Base-by-base conservation (phyloP, 2,113 vertebrate genomes). In the Anarhynchus alexandrinus region DNA sequence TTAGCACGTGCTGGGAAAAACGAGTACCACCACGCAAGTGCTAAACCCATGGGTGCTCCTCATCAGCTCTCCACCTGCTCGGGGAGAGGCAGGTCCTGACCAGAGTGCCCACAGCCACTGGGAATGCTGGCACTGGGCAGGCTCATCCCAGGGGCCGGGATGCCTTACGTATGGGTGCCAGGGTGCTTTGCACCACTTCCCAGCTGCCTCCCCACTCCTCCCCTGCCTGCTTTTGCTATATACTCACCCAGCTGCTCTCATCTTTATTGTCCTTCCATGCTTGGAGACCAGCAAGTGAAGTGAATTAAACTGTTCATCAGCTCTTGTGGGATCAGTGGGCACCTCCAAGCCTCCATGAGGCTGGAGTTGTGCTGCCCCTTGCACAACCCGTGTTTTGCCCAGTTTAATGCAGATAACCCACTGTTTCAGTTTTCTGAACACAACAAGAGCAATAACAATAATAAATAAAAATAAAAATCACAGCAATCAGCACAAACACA, bases 51-150 rank as follows among this genome's bases (percentile, higher is more conserved):
- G 36, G 55, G 34, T 65, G 51, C n/a, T 76, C n/a, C 23, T 81
- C 23, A 45, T 12, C 64, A 78, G 52, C 40, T 51, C 43, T 70
- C 45, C 3, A 0, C 2, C 0, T 49, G 64, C 40, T 25, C 2
- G 0, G 43, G 34, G 30, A 70, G 26, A 47, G 15, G 30, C 32
- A 62, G 42, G 7, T 69, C 55, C 78, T 0, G 0, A n/a, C 3
- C 34, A 58, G 54, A 45, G 21, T 15, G 36, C 36, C 34, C 38
- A 70, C 19, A 72, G 30, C 32, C 52, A n/a, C 19, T 8, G 2
- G 43, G 77, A 65, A 38, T 43, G 23, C 40, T 49, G 59, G 15
- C 6, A 66, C 9, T 2, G n/a, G 69, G 17, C 45, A 71, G 38
- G 45, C 77, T 54, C 29, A 32, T 29, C 38, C 43, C 25, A 21